Base-by-base conservation (phyloP, 2,888 invertebrate genomes). In the Drosophila tanythrix region DNA sequence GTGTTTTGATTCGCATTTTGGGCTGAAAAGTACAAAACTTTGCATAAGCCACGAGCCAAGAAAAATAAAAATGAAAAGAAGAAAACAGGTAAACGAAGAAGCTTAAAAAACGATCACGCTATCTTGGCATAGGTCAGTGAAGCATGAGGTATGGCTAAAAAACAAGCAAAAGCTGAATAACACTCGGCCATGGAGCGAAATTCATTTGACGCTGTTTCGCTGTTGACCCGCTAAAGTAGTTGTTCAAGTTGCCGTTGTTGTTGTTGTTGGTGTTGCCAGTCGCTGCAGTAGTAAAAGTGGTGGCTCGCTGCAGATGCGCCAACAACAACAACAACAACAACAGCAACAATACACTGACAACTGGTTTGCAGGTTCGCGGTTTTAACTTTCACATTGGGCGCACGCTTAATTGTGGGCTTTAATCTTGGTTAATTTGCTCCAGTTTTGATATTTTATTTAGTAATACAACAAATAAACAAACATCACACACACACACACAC, bases 321-420 rank as follows among this genome's bases (percentile, higher is more conserved):
- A 62, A 40, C 51, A 63, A 36, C 68, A 68, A 48, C 48, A 70
- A 36, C 3, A 27, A 8, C 50, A 70, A 15, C 52, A 64, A n/a
- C 60, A 53, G 33, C 55, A 58, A 33, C 65, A 43, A 40, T 8
- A 15, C 38, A 56, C 67, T 59, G 31, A 38, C 66, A 87, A 89
- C 89, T 84, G 89, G 89, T 85, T 85, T 82, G 70, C 73, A 70
- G 70, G 72, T 79, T 82, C 72, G 72, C 80, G 57, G 67, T 69
- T 70, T 87, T 87, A 88, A 87, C 86, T 87, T 87, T 87, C 86
- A 87, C 86, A 89, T 89, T 88, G 89, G 83, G 83, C 83, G 69
- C 76, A 63, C 68, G 60, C 74, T 81, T 89, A 88, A 87, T 87
- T 89, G 88, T 88, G 85, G 76, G 81, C 86, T 83, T 85, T 69